Evolutionary conservation across 2,888 invertebrate genomes (phyloP), one percentile per base, ranked within the genome.

Genomic region (Xestoiulus laeticollis): DNA sequence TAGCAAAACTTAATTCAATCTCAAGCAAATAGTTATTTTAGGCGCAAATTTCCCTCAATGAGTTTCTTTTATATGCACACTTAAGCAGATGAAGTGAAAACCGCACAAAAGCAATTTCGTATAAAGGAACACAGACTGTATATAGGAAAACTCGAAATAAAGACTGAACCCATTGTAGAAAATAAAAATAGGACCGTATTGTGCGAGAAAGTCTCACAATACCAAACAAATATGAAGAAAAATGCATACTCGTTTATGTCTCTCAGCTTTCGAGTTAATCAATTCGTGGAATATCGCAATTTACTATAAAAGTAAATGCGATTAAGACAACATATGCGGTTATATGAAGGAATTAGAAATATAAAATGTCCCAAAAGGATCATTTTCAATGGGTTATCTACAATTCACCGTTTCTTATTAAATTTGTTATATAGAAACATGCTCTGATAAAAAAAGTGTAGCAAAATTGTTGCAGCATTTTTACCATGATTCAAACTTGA

Each of bases 1-100:
- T 68, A n/a, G 59, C 59, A 22, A 68, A 68, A 68, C 59, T 68
- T 68, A 68, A 68, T 68, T 68, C 59, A 68, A 68, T 68, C 59
- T 68, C 59, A 68, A 68, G 59, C 10, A 68, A 68, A 68, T 22
- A 68, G 59, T 68, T 68, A 68, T 68, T 68, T 22, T 12, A 22
- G 59, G 59, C 59, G 59, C 59, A 68, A 68, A 68, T 68, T 68
- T 26, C 22, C 26, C 22, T 68, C 59, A 22, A 26, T 22, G 59
- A 68, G 22, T 68, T 68, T 68, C 59, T 68, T 68, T 68, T 68
- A 68, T 68, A 68, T 22, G 59, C 59, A 68, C 59, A 68, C 59
- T 68, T 68, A 22, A 68, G 59, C 59, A 68, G 59, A 68, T 68
- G 59, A 68, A 68, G 59, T 26, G 59, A 68, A 68, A 68, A 68